Evolutionary conservation across 2,888 invertebrate genomes (phyloP), one percentile per base, ranked within the genome.

Genomic region (Pyrrhosoma nymphula): DNA sequence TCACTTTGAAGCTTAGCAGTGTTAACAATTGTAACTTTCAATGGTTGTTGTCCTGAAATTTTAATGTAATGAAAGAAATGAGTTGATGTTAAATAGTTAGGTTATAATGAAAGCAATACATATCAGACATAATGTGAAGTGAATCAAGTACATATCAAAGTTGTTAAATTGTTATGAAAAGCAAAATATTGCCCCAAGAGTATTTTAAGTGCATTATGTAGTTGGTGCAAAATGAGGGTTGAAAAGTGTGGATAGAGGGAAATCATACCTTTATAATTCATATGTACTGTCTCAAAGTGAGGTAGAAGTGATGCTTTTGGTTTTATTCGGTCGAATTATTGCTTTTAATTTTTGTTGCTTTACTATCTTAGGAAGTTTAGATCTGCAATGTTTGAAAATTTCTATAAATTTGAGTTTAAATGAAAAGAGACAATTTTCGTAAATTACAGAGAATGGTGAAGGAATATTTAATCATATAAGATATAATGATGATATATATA

Each of bases 11-110:
- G 69, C 93, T 93, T 93, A 69, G 93, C 75, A 93, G 75, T 93
- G 93, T 93, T 93, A 69, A 75, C 23, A 55, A 93, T 93, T 93
- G 93, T 93, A 93, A 93, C 93, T 75, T 75, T 93, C 26, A 93
- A 93, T 93, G 93, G 93, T 93, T 26, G 93, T 93, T 93, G 93
- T 93, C 69, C 93, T 93, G 39, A 75, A 69, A 69, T 93, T 93
- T 93, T 93, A 75, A 93, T 93, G 69, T 93, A 93, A 93, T 69
- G 69, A 69, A 69, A 93, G 69, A n/a, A 75, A 93, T 93, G 93
- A 93, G 69, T 93, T 93, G 93, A 47, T 93, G 93, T 93, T 93
- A n/a, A 75, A 75, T 93, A 93, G 93, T 23, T 93, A 93, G 69
- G 69, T 69, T 69, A 55, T 69, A 93, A 93, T 93, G n/a, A 93